Base-by-base conservation (phyloP, 2,888 invertebrate genomes). In the Oligia latruncula region DNA sequence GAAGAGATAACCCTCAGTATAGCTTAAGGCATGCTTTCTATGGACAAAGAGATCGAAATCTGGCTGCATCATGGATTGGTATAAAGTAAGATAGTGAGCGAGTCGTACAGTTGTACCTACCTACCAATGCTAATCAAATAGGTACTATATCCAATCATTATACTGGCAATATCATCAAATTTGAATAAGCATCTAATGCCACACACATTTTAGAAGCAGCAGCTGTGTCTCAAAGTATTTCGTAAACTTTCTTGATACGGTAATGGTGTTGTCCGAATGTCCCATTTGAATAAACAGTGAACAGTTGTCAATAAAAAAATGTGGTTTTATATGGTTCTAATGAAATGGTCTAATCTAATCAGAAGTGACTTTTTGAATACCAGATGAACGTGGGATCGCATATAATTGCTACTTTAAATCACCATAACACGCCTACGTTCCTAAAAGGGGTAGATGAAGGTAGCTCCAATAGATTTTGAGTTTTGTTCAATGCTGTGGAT, bases 211-310 rank as follows among this genome's bases (percentile, higher is more conserved):
- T 52, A 29, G 9, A 71, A 80, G 23, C 62, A n/a, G 23, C 58
- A 79, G 40, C 58, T 55, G 29, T 17, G n/a, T 17, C 52, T 23
- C 2, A 55, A 52, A 65, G 64, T 3, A 43, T 66, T 55, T n/a
- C 60, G 20, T 65, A 23, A 60, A 62, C n/a, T 29, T 62, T 29
- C 46, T 71, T 8, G 60, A 52, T 68, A 40, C n/a, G 17, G 4
- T 68, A 46, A 80, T 20, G 60, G 73, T 55, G 72, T n/a, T 60
- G 17, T 15, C n/a, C 9, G 43, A 67, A n/a, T 67, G 23, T 15
- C n/a, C 9, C n/a, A 67, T 58, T 79, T 67, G 55, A 67, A 76
- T 76, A 67, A 67, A 77, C 58, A 17, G 35, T 29, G 11, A 8
- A 40, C 29, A 65, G 15, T 15, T 55, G 2, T 55, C 15, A 4